Evolutionary conservation across 1,140 invertebrate genomes (phyloP).

Genomic region (Drosophila sechellia): DNA sequence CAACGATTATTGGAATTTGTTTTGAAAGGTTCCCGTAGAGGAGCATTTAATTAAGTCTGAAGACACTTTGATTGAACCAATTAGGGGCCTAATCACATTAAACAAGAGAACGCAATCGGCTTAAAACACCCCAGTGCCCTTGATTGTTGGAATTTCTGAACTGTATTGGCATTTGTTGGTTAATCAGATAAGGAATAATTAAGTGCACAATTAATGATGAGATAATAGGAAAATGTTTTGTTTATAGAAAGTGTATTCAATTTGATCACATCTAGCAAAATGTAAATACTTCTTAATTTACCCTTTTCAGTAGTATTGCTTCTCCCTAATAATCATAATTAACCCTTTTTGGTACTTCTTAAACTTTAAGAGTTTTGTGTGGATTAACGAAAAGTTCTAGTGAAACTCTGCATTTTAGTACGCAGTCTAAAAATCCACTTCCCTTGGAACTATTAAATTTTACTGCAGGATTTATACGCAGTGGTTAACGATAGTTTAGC

Average conservation of each 20-base stretch:
- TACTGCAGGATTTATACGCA: neutral
- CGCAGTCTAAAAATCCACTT: neutral
- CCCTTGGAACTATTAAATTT: neutral
- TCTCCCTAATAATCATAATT: no score
- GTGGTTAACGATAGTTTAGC: neutral
- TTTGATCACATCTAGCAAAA: no score
- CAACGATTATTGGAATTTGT: slow-evolving; percentile 56
- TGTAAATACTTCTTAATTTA: no score
- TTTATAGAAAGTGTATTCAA: no score
- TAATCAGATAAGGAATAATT: slow-evolving; percentile 17
- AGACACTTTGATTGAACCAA: slow-evolving; percentile 65
- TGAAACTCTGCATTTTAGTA: neutral
- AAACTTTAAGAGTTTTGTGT: no score
- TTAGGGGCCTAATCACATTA: slow-evolving; percentile 47
- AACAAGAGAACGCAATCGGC: slow-evolving; percentile 19
- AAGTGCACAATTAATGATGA: no score
- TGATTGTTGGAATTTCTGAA: neutral
- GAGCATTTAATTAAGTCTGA: slow-evolving; percentile 60
- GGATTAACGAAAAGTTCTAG: no score
- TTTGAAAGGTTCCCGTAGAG: slow-evolving; percentile 7
- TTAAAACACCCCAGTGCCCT: slow-evolving; percentile 7
- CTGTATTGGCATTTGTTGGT: neutral
- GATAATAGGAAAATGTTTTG: slow-evolving; percentile 1
- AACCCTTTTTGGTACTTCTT: neutral
- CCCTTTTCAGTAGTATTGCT: no score